phyloP scores from a whole-genome alignment of 2,888 invertebrate genomes.

The Buathra laborator region DNA sequence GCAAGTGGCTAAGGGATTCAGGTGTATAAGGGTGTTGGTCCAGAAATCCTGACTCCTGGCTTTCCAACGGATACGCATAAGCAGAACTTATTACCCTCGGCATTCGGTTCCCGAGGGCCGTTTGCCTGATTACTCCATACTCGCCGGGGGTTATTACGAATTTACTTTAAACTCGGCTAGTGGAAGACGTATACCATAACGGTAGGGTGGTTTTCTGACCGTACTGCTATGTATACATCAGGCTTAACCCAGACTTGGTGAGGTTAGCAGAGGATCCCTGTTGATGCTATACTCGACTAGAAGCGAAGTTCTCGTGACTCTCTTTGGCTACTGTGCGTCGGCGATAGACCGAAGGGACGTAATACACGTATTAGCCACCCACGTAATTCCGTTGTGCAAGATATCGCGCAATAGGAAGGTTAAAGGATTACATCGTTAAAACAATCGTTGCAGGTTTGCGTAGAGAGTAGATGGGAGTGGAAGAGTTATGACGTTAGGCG shows the following conservation, averaged over 20 bases:
- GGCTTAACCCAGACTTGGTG: constrained; percentile 1
- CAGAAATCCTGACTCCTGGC: constrained; percentile 54
- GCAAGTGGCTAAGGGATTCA: background rate
- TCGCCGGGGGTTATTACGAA: constrained; percentile 64
- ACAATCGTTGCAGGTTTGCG: too few relatives aligned
- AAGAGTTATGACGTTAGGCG: too few relatives aligned
- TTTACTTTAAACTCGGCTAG: constrained; percentile 60
- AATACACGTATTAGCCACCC: background rate
- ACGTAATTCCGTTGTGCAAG: too few relatives aligned
- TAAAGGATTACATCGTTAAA: too few relatives aligned
- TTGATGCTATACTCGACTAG: constrained; percentile 17
- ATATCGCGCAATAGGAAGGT: too few relatives aligned
- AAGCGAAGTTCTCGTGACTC: constrained; percentile 26
- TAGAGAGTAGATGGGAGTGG: too few relatives aligned
- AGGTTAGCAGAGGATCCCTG: constrained; percentile 4
- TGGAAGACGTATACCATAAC: constrained; percentile 11
- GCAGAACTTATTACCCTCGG: constrained; percentile 65
- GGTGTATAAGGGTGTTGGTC: constrained; percentile 11
- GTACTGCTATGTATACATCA: constrained; percentile 21
- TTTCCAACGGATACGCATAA: constrained; percentile 59
- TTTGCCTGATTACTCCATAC: constrained; percentile 64
- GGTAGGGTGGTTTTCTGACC: constrained; percentile 53
- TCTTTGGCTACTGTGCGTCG: constrained; percentile 9
- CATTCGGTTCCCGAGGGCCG: constrained; percentile 61
- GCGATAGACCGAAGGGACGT: too few relatives aligned